These are phyloP conservation scores for Plumapathes pennacea DNA, from an alignment of 92 coral and sea anemone species.

Conservation along the genomic window DNA sequence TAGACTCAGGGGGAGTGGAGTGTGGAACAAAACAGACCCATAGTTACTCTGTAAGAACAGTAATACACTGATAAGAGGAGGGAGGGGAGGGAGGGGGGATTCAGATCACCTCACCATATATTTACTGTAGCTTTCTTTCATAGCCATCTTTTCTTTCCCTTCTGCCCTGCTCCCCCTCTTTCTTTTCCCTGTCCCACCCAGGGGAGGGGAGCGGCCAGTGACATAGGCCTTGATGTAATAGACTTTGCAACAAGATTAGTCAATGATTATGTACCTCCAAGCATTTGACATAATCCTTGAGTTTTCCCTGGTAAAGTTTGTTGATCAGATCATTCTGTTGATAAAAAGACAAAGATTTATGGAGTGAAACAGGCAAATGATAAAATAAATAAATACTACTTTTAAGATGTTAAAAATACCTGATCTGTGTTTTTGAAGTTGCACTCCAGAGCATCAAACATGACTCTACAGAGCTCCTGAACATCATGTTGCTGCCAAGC, in stretches of 20 bases:
- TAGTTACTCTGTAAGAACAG: too few relatives aligned
- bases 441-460: conserved; percentile 96
- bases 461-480: conserved; percentile 91
- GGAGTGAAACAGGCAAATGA: background rate
- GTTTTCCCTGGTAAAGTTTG: conserved; percentile 92
- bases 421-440: conserved; percentile 90
- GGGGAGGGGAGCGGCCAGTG: too few relatives aligned
- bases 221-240: too few relatives aligned
- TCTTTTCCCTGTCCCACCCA: too few relatives aligned
- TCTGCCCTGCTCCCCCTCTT: too few relatives aligned
- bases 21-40: too few relatives aligned
- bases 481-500: conserved; percentile 99
- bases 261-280: conserved; percentile 63
- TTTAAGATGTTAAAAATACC: conserved; percentile 24
- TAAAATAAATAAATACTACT: background rate
- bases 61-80: too few relatives aligned
- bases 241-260: too few relatives aligned
- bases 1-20: background rate
- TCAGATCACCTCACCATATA: too few relatives aligned
- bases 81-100: too few relatives aligned
- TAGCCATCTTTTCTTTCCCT: too few relatives aligned
- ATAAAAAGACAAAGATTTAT: background rate
- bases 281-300: conserved; percentile 96
- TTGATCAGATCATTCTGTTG: conserved; percentile 81
- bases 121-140: too few relatives aligned